These are phyloP conservation scores for Cantharis flavilabris DNA, from an alignment of 2,888 invertebrate genomes.

Conservation along the genomic window DNA sequence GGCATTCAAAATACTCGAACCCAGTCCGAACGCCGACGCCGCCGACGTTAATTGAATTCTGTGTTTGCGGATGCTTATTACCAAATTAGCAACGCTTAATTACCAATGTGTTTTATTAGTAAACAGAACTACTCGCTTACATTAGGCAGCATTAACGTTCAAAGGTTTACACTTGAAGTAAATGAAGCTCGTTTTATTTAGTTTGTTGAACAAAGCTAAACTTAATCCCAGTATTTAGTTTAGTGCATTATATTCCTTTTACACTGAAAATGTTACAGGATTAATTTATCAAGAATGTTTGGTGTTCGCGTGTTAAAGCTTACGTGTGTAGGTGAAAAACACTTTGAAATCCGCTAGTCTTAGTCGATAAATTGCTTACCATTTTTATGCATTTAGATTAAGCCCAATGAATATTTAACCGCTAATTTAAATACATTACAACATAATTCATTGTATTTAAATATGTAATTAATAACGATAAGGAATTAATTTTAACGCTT, in stretches of 20 bases:
- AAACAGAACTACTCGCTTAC: slow-evolving; percentile 54
- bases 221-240: slow-evolving; percentile 34
- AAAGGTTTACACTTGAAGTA: slow-evolving; percentile 47
- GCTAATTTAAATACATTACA: slow-evolving; percentile 26
- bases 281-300: slow-evolving; percentile 31
- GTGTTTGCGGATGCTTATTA: slow-evolving; percentile 58
- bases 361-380: slow-evolving; percentile 25
- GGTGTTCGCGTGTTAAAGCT: slow-evolving; percentile 27
- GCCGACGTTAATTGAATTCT: slow-evolving; percentile 56
- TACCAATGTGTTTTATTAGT: slow-evolving; percentile 58
- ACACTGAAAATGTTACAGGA: slow-evolving; percentile 23
- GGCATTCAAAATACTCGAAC: slow-evolving; percentile 25
- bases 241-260: slow-evolving; percentile 30
- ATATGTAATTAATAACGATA: slow-evolving; percentile 23
- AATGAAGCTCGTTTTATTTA: slow-evolving; percentile 45
- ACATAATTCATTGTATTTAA: slow-evolving; percentile 29
- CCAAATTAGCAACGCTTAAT: slow-evolving; percentile 58
- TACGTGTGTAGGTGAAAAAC: slow-evolving; percentile 29
- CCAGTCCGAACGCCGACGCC: slow-evolving; percentile 21
- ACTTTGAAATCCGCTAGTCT: slow-evolving; percentile 25
- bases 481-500: slow-evolving; percentile 20
- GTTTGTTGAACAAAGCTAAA: slow-evolving; percentile 41
- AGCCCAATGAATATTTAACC: slow-evolving; percentile 26
- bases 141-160: slow-evolving; percentile 53
- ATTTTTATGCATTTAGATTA: slow-evolving; percentile 30